phyloP scores from a whole-genome alignment of 2,888 invertebrate genomes.

The Leptinotarsa haldemani region DNA sequence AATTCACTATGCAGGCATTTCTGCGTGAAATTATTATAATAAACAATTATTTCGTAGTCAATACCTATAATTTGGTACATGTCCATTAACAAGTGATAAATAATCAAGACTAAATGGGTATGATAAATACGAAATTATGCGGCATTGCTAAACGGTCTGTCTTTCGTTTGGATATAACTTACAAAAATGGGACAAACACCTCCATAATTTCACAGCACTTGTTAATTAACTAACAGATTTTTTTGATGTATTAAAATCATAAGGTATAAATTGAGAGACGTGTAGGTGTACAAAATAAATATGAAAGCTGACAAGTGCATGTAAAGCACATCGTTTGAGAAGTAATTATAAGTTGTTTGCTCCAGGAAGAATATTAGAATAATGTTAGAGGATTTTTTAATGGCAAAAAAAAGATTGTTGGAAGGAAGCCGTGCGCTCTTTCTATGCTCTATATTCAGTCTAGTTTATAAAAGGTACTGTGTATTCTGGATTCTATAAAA shows the following conservation, averaged over 20 bases:
- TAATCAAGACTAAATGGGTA: conserved; percentile 33
- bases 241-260: conserved; percentile 47
- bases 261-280: conserved; percentile 42
- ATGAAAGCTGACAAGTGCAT: conserved; percentile 27
- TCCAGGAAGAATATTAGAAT: background rate
- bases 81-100: conserved; percentile 40
- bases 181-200: conserved; percentile 44
- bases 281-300: conserved; percentile 41
- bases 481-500: too few relatives aligned
- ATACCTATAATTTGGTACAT: conserved; percentile 40
- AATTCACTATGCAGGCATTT: conserved; percentile 1
- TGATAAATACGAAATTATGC: conserved; percentile 29
- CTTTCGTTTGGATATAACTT: conserved; percentile 32
- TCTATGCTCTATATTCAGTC: background rate
- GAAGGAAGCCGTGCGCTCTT: too few relatives aligned
- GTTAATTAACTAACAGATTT: conserved; percentile 44
- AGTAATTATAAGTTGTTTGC: conserved; percentile 3
- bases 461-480: too few relatives aligned
- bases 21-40: conserved; percentile 26
- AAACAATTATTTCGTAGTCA: conserved; percentile 29
- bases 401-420: background rate
- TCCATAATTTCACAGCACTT: conserved; percentile 39
- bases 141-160: conserved; percentile 30
- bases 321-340: conserved; percentile 20
- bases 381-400: background rate